These are phyloP conservation scores for Octopus bimaculoides DNA, from an alignment of 1,140 invertebrate species.

Conservation along the genomic window DNA sequence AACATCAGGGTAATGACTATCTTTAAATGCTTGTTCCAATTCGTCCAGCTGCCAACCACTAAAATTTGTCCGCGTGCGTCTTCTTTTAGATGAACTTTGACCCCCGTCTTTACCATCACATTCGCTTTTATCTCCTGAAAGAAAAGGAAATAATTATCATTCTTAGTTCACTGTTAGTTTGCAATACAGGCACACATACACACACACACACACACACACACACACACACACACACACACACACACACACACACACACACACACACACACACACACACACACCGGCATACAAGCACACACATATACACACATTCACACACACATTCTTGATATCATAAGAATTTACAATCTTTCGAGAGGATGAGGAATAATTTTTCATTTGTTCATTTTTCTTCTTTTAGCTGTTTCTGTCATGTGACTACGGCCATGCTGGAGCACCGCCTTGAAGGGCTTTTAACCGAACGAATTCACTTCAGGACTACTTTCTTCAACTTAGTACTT, in stretches of 20 bases:
- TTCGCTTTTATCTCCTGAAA: constrained; percentile 5
- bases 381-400: not conserved
- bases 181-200: not conserved
- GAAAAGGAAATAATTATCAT: not conserved
- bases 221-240: not conserved
- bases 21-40: constrained; percentile 92
- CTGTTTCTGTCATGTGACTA: not conserved
- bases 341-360: not conserved
- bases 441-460: not conserved
- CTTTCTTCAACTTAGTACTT: too few relatives aligned
- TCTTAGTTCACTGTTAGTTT: not conserved
- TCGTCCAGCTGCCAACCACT: constrained; percentile 99
- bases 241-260: not conserved
- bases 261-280: not conserved
- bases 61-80: constrained; percentile 95
- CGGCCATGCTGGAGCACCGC: not conserved
- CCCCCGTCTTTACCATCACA: constrained; percentile 29
- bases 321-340: not conserved
- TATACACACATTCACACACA: not conserved
- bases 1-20: constrained; percentile 93
- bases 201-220: not conserved
- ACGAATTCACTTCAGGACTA: too few relatives aligned
- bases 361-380: not conserved
- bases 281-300: not conserved
- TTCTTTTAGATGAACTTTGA: constrained; percentile 60